These are phyloP conservation scores for Nothobranchius furzeri DNA, from an alignment of 2,113 vertebrate genomes.

Conservation along the genomic window DNA sequence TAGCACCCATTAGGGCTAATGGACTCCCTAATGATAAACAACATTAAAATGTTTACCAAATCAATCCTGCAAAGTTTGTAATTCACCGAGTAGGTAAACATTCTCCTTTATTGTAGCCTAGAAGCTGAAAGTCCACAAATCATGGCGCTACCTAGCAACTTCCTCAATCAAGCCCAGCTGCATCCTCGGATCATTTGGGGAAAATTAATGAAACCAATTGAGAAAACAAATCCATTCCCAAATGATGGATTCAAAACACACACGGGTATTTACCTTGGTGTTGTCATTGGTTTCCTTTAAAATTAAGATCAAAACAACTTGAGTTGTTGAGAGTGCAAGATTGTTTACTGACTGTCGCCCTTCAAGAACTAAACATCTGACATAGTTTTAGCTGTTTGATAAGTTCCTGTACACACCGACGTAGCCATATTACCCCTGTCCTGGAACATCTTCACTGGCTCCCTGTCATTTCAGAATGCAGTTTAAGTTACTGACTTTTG, in stretches of 20 bases:
- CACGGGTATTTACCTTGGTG: constrained; percentile 60
- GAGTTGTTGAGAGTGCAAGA: constrained; percentile 42
- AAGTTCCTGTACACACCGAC: too few species aligned
- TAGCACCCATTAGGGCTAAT: constrained; percentile 81
- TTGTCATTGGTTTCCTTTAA: constrained; percentile 52
- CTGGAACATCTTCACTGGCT: too few species aligned
- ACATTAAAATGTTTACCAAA: constrained; percentile 81
- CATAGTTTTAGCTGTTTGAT: constrained; percentile 5
- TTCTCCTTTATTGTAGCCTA: constrained; percentile 73
- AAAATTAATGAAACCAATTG: constrained; percentile 71
- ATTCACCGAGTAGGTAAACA: constrained; percentile 70
- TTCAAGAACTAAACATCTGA: constrained; percentile 6
- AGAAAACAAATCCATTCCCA: constrained; percentile 68
- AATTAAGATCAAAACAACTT: constrained; percentile 55
- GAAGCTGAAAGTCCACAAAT: constrained; percentile 71
- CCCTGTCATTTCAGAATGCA: too few species aligned
- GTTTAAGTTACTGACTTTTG: too few species aligned
- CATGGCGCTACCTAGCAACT: constrained; percentile 57
- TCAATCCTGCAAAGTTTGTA: constrained; percentile 77
- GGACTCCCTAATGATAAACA: constrained; percentile 83
- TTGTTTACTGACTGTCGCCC: constrained; percentile 14
- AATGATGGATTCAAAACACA: constrained; percentile 70
- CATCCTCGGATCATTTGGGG: constrained; percentile 67
- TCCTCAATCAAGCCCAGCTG: constrained; percentile 68
- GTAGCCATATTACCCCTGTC: too few species aligned